Percentiles rank a stretch among this genome's conserved stretches.
phyloP scores from a whole-genome alignment of 2,797 vertebrate genomes.

The Mionectes olivaceus region DNA sequence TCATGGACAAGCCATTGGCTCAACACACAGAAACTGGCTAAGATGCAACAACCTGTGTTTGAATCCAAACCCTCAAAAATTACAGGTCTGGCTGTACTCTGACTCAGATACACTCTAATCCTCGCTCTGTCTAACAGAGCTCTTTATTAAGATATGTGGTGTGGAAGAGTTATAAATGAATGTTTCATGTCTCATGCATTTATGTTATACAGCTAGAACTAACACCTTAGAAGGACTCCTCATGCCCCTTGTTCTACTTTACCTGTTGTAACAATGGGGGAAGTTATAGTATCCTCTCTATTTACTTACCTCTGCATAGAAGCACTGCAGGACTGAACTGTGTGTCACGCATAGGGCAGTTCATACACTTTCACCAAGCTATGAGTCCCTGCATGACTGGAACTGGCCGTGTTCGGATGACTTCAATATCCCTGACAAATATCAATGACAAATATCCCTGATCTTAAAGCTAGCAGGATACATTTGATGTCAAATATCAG shows the following conservation, averaged over 20 bases:
- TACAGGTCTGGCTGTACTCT: not conserved
- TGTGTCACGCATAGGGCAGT: not conserved
- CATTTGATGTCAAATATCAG: not conserved
- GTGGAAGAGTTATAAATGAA: not conserved
- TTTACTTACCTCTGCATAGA: not conserved
- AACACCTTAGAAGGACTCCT: not conserved
- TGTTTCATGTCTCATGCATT: not conserved
- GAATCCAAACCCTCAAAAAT: not conserved
- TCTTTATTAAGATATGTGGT: not conserved
- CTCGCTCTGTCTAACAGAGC: not conserved
- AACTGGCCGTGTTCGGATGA: not conserved
- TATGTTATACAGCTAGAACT: not conserved
- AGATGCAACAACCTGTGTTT: not conserved
- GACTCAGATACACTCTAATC: not conserved
- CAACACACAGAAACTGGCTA: not conserved
- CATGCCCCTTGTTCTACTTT: not conserved
- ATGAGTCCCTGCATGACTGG: not conserved
- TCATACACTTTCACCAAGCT: not conserved
- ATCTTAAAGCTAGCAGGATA: not conserved
- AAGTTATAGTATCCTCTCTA: not conserved
- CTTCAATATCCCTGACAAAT: no score
- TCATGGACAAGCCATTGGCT: not conserved
- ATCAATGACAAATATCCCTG: not conserved
- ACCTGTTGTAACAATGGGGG: not conserved
- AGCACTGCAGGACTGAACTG: not conserved